phyloP scores from a whole-genome alignment of 2,113 vertebrate species.

The Eubucco bourcierii region DNA sequence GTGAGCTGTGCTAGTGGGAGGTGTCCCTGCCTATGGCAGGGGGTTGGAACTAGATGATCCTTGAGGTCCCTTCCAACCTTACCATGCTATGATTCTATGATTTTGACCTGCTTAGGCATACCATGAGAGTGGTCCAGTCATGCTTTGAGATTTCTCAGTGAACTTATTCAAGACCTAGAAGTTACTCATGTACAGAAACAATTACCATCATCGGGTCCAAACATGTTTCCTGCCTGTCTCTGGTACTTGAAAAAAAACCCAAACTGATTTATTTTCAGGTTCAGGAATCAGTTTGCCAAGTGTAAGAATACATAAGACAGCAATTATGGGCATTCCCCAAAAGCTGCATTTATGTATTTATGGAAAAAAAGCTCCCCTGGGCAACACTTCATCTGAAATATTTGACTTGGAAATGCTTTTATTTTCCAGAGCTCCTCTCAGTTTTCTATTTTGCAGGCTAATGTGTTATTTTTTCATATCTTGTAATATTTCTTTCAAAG shows the following conservation, averaged over 20 bases:
- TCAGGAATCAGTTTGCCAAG: neutral
- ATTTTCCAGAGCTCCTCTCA: neutral
- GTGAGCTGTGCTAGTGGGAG: too few relatives aligned
- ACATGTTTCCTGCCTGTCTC: neutral
- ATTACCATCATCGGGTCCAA: neutral
- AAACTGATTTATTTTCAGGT: constrained; percentile 37
- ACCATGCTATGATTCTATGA: too few relatives aligned
- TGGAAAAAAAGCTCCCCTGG: constrained; percentile 25
- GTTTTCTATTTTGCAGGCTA: neutral
- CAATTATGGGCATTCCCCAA: constrained; percentile 53
- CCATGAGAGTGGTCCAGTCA: too few relatives aligned
- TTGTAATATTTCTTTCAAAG: neutral
- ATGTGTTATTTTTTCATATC: neutral
- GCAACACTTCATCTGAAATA: constrained; percentile 34
- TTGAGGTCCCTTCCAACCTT: too few relatives aligned
- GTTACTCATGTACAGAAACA: neutral
- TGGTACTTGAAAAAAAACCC: neutral
- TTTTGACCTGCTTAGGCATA: too few relatives aligned
- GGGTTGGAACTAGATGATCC: too few relatives aligned
- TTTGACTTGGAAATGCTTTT: constrained; percentile 54
- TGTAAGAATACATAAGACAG: constrained; percentile 15
- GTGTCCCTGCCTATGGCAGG: too few relatives aligned
- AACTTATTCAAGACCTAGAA: neutral
- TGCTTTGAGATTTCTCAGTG: neutral
- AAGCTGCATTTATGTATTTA: constrained; percentile 57